These are phyloP conservation scores for Acanthiza pusilla DNA, from an alignment of 2,797 vertebrate genomes.

Conservation along the genomic window DNA sequence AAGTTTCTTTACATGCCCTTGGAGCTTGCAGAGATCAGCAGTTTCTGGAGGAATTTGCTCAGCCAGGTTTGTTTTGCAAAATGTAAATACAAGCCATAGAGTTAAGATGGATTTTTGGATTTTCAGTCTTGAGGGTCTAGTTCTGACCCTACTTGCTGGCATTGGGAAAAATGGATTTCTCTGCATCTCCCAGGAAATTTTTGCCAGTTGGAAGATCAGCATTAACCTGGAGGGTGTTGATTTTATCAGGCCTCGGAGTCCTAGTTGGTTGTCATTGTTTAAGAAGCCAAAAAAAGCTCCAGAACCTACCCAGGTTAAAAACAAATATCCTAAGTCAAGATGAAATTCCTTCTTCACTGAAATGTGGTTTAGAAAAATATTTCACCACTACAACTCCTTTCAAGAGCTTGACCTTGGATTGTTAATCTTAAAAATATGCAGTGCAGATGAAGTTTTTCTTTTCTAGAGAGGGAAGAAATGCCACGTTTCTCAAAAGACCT, in stretches of 20 bases:
- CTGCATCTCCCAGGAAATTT: neutral
- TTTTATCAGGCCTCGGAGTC: neutral
- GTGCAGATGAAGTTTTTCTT: neutral
- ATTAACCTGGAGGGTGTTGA: neutral
- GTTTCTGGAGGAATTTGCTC: neutral
- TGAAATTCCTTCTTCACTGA: slow-evolving; percentile 22
- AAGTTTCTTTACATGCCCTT: neutral
- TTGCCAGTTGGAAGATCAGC: neutral
- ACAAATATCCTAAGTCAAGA: neutral
- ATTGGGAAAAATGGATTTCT: neutral
- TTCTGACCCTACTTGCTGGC: neutral
- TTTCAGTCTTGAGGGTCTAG: neutral
- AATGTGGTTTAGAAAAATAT: slow-evolving; percentile 4
- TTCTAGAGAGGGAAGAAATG: neutral
- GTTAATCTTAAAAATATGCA: slow-evolving; percentile 26
- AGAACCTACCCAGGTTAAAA: neutral
- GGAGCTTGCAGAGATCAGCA: neutral
- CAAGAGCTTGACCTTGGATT: neutral
- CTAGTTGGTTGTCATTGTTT: neutral
- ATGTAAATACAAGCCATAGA: neutral
- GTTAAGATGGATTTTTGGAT: neutral
- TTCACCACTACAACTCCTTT: neutral
- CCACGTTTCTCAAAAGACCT: neutral
- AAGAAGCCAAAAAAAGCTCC: neutral
- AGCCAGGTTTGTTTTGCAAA: neutral